Evolutionary conservation across 2,888 invertebrate species (phyloP).

Genomic region (Dione vanillae): DNA sequence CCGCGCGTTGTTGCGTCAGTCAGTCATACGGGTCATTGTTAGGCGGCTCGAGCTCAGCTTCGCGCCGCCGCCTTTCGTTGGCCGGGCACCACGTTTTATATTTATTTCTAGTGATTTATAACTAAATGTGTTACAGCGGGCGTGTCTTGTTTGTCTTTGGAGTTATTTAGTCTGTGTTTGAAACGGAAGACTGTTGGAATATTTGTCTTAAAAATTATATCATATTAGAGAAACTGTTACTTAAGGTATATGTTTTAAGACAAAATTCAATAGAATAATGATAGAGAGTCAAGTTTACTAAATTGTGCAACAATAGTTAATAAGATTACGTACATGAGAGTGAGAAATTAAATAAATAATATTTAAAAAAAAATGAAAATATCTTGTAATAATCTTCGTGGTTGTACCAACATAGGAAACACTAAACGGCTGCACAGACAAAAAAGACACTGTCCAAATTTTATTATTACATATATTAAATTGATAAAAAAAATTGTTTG

Average conservation of each 20-base stretch:
- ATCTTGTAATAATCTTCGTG: too few species aligned
- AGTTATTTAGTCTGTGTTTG: neutral
- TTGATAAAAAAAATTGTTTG: slow-evolving; percentile 49
- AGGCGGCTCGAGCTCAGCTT: slow-evolving; percentile 67
- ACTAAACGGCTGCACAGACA: slow-evolving; percentile 28
- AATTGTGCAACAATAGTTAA: too few species aligned
- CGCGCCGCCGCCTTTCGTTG: slow-evolving; percentile 58
- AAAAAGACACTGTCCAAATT: slow-evolving; percentile 33
- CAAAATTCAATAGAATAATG: neutral
- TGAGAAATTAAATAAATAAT: too few species aligned
- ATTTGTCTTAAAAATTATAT: slow-evolving; percentile 6
- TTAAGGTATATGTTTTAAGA: neutral
- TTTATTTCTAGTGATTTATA: slow-evolving; percentile 76
- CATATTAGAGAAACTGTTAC: slow-evolving; percentile 11
- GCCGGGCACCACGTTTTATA: slow-evolving; percentile 64
- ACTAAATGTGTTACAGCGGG: slow-evolving; percentile 72
- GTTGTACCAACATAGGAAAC: neutral
- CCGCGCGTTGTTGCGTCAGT: slow-evolving; percentile 71
- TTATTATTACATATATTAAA: slow-evolving; percentile 47
- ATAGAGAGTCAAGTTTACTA: neutral
- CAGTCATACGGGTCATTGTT: slow-evolving; percentile 78
- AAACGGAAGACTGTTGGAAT: neutral
- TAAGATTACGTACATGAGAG: too few species aligned
- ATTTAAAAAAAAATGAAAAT: too few species aligned
- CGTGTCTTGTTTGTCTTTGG: slow-evolving; percentile 52